phyloP scores from a whole-genome alignment of 1,140 invertebrate genomes.

The Agrypnia vestita region DNA sequence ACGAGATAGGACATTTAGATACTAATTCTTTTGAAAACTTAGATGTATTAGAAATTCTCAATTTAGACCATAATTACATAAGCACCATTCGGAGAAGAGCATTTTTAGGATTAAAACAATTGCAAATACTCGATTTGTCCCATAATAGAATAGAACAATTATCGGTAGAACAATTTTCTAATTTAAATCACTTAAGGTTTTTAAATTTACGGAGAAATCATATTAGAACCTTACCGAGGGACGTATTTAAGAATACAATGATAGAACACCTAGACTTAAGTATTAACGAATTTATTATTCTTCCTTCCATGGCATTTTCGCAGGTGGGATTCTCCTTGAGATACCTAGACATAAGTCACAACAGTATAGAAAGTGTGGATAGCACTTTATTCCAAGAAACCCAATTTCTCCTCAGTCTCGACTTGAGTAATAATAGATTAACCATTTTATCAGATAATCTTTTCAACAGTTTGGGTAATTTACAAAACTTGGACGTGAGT shows the following conservation, averaged over 20 bases:
- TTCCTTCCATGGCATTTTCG: constrained; percentile 81
- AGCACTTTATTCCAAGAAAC: constrained; percentile 89
- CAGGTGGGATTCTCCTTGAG: constrained; percentile 84
- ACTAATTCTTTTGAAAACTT: constrained; percentile 82
- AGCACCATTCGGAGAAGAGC: constrained; percentile 81
- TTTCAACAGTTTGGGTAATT: constrained; percentile 85
- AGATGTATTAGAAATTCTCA: constrained; percentile 81
- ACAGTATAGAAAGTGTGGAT: constrained; percentile 90
- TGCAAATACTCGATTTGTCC: constrained; percentile 87
- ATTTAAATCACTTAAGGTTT: constrained; percentile 82
- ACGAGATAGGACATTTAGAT: constrained; percentile 80
- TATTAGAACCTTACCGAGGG: constrained; percentile 82
- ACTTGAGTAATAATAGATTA: constrained; percentile 86
- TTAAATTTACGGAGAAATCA: constrained; percentile 85
- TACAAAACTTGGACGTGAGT: constrained; percentile 86
- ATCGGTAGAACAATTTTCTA: constrained; percentile 87
- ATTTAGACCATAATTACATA: constrained; percentile 83
- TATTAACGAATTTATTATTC: constrained; percentile 83
- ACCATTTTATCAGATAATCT: constrained; percentile 91
- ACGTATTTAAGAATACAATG: constrained; percentile 86
- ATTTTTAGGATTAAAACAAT: constrained; percentile 80
- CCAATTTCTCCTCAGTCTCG: constrained; percentile 84
- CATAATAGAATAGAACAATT: constrained; percentile 84
- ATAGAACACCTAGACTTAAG: constrained; percentile 87
- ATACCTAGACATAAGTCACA: constrained; percentile 84